Conservation (phyloP, 2,888 invertebrate species). For the Brachycybe producta region DNA sequence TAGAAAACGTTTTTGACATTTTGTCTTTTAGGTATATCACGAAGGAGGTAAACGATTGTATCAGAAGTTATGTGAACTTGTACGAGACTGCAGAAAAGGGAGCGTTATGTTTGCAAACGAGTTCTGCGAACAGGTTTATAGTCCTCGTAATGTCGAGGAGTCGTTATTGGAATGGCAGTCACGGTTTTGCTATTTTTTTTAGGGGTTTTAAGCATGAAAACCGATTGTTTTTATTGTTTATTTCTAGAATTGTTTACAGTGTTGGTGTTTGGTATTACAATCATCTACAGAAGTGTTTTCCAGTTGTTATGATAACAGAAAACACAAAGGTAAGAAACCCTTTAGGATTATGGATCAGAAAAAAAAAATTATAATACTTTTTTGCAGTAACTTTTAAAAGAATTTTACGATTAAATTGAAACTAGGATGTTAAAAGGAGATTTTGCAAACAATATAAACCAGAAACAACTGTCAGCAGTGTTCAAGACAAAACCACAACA, state of each 20-base stretch:
- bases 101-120: slow-evolving; percentile 31
- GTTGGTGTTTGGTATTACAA: slow-evolving; percentile 30
- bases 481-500: too few species aligned
- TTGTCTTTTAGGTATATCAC: slow-evolving; percentile 26
- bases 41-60: slow-evolving; percentile 27
- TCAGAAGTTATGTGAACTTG: slow-evolving; percentile 26
- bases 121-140: slow-evolving; percentile 28
- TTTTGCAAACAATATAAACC: too few species aligned
- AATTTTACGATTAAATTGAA: too few species aligned
- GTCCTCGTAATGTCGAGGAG: slow-evolving; percentile 27
- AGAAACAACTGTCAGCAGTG: too few species aligned
- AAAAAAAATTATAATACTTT: slow-evolving; percentile 17
- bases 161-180: slow-evolving; percentile 24
- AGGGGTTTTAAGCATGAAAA: not conserved
- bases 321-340: slow-evolving; percentile 25
- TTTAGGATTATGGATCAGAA: slow-evolving; percentile 21
- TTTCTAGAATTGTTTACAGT: slow-evolving; percentile 27
- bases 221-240: not conserved
- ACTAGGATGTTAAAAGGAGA: too few species aligned
- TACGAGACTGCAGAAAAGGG: slow-evolving; percentile 26
- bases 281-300: slow-evolving; percentile 30
- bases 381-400: not conserved
- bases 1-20: not conserved
- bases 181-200: not conserved
- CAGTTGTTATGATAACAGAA: slow-evolving; percentile 31